A percentile compares a stretch with the other conserved stretches of the same genome.
Evolutionary conservation across 2,888 invertebrate genomes (phyloP).

Genomic region (Caenorhabditis macrosperma): DNA sequence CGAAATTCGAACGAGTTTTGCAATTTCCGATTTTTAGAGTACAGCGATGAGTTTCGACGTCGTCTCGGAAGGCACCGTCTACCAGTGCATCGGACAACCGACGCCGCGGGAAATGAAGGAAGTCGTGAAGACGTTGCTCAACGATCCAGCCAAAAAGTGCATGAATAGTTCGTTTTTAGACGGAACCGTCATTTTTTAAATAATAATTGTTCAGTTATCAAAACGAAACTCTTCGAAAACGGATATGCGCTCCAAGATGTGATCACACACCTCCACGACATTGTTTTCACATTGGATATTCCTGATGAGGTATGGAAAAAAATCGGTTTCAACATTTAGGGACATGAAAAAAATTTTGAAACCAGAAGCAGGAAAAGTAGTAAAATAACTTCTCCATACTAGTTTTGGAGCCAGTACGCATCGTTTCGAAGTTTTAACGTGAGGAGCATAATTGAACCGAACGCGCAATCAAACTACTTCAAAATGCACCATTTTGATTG

Average conservation of each 20-base stretch:
- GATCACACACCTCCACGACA: slow-evolving; percentile 90
- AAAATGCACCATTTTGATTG: too few species aligned
- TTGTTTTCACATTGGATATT: slow-evolving; percentile 82
- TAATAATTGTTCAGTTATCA: slow-evolving; percentile 81
- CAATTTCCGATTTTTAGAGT: slow-evolving; percentile 83
- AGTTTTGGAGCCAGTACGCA: too few species aligned
- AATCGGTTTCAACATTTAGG: too few species aligned
- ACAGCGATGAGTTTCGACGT: slow-evolving; percentile 92
- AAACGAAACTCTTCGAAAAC: slow-evolving; percentile 87
- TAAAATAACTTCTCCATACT: too few species aligned
- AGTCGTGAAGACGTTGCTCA: slow-evolving; percentile 89
- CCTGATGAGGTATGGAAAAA: slow-evolving; percentile 45
- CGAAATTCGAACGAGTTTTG: neutral
- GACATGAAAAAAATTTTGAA: too few species aligned
- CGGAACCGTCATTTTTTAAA: neutral
- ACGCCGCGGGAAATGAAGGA: slow-evolving; percentile 90
- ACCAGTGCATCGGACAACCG: slow-evolving; percentile 97
- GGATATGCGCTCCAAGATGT: slow-evolving; percentile 95
- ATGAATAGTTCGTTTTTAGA: slow-evolving; percentile 26
- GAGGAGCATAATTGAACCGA: too few species aligned
- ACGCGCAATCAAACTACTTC: too few species aligned
- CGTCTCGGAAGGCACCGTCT: slow-evolving; percentile 92
- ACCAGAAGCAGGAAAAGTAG: too few species aligned
- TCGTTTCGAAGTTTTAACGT: too few species aligned
- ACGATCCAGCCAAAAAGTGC: slow-evolving; percentile 77